Evolutionary conservation across 2,888 invertebrate genomes (phyloP).

Genomic region (Cheilosia variabilis): DNA sequence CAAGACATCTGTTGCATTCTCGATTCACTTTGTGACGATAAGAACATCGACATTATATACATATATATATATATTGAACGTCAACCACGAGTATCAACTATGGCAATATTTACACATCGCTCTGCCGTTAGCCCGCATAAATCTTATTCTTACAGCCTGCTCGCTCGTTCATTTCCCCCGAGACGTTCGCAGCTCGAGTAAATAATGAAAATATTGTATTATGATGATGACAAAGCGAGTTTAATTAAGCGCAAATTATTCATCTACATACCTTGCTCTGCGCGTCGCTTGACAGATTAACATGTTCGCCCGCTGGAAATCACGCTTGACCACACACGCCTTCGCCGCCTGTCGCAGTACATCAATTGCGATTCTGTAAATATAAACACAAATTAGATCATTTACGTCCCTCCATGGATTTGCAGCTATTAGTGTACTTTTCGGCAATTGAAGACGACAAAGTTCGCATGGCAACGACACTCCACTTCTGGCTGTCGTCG

Average conservation of each 20-base stretch:
- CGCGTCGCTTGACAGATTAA: constrained; percentile 93
- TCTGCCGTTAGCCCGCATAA: too few species aligned
- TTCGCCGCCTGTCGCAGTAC: constrained; percentile 94
- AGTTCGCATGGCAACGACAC: constrained; percentile 89
- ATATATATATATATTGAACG: not conserved
- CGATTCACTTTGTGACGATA: not conserved
- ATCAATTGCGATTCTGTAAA: constrained; percentile 89
- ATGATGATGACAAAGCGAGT: constrained; percentile 51
- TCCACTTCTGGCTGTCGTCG: constrained; percentile 91
- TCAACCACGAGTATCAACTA: too few species aligned
- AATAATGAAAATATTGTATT: constrained; percentile 38
- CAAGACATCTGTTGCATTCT: constrained; percentile 28
- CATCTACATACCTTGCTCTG: constrained; percentile 80
- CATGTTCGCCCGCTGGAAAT: constrained; percentile 92
- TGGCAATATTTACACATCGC: too few species aligned
- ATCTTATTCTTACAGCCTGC: not conserved
- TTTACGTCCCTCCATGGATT: not conserved
- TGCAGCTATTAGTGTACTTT: constrained; percentile 82
- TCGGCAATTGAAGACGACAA: constrained; percentile 87
- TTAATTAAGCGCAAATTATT: constrained; percentile 41
- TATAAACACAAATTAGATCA: constrained; percentile 14
- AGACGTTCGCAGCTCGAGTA: not conserved
- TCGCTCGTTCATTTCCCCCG: not conserved
- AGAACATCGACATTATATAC: not conserved
- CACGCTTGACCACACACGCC: constrained; percentile 94